Evolutionary conservation across 2,888 invertebrate genomes (phyloP).

Genomic region (Calliphora vomitoria): DNA sequence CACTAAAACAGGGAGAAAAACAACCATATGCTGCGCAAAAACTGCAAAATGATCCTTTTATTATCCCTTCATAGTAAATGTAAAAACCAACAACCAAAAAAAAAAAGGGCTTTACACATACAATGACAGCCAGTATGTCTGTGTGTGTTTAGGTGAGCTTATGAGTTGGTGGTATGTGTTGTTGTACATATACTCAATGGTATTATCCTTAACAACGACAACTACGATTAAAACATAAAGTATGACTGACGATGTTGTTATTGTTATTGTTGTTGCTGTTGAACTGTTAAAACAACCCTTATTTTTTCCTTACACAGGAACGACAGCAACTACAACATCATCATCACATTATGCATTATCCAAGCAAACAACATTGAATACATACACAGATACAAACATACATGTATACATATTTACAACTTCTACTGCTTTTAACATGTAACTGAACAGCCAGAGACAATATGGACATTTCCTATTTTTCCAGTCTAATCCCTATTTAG

Average conservation of each 20-base stretch:
- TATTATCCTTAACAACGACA: conserved; percentile 28
- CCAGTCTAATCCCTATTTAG: too few relatives aligned
- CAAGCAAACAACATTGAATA: neutral
- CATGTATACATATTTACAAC: too few relatives aligned
- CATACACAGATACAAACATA: neutral
- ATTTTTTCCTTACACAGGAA: conserved; percentile 1
- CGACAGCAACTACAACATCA: neutral
- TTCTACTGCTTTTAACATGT: too few relatives aligned
- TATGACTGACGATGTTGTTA: conserved; percentile 6
- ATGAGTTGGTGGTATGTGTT: neutral
- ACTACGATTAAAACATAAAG: neutral
- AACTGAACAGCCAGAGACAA: neutral
- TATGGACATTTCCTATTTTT: too few relatives aligned
- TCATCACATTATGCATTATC: neutral
- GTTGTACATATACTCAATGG: neutral
- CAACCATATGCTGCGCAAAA: conserved; percentile 72
- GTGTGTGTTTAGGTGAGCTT: neutral
- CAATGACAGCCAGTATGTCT: neutral
- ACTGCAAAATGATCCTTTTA: conserved; percentile 74
- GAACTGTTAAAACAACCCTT: conserved; percentile 45
- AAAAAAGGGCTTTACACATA: conserved; percentile 23
- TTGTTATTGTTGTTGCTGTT: neutral
- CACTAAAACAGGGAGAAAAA: conserved; percentile 32
- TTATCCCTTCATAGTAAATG: conserved; percentile 57
- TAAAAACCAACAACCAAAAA: conserved; percentile 35